These are phyloP conservation scores for Lepidochitona cinerea DNA, from an alignment of 2,888 invertebrate genomes.

Conservation along the genomic window DNA sequence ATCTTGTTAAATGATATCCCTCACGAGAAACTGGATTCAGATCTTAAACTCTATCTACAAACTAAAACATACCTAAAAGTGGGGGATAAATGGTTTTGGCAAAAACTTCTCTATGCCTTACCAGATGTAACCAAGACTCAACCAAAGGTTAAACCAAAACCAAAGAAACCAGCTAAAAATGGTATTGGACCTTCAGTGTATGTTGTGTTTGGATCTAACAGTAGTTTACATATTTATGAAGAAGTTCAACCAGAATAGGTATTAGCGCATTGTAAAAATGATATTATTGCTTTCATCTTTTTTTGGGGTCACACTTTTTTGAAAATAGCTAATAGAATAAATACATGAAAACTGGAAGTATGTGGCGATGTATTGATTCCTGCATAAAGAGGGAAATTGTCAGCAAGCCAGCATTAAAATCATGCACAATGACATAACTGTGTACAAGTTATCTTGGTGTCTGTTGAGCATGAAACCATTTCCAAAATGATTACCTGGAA, in stretches of 20 bases:
- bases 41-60: neutral
- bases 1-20: constrained; percentile 2
- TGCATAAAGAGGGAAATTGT: no score
- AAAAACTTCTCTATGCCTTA: constrained; percentile 4
- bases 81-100: constrained; percentile 8
- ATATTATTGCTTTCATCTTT: no score
- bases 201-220: neutral
- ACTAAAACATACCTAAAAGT: neutral
- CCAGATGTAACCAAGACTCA: neutral
- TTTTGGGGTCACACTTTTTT: no score
- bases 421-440: no score
- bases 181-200: neutral
- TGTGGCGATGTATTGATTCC: no score
- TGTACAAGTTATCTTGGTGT: no score
- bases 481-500: no score
- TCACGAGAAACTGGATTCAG: neutral
- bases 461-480: no score
- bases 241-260: neutral
- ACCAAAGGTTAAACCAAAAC: neutral
- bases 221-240: neutral
- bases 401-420: no score
- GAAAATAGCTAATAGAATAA: no score
- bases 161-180: neutral
- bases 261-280: no score
- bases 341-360: no score